phyloP scores from a whole-genome alignment of 2,113 vertebrate genomes.

The Anseranas semipalmata region DNA sequence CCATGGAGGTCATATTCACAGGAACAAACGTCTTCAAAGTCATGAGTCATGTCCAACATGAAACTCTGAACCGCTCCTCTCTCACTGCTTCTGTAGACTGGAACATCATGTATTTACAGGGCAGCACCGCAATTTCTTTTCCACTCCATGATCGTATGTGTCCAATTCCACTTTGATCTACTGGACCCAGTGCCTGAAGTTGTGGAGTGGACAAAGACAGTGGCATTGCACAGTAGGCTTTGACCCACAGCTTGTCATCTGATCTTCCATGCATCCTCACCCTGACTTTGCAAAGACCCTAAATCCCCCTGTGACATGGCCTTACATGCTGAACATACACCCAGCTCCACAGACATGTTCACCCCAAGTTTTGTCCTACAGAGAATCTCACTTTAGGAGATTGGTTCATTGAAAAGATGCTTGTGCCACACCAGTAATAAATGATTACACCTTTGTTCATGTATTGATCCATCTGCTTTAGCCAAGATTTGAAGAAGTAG shows the following conservation, averaged over 20 bases:
- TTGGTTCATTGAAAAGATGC: neutral
- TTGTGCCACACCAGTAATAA: rapidly evolving
- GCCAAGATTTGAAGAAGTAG: neutral
- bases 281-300: neutral
- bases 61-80: neutral
- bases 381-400: neutral
- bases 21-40: neutral
- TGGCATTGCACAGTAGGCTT: neutral
- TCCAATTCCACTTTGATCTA: neutral
- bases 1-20: neutral
- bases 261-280: neutral
- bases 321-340: neutral
- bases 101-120: neutral
- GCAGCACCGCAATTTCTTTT: neutral
- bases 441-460: neutral
- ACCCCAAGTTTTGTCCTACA: neutral
- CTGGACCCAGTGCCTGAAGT: neutral
- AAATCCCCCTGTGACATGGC: neutral
- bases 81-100: neutral
- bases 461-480: neutral
- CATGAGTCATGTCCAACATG: neutral
- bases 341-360: neutral
- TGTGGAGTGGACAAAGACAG: neutral
- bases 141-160: rapidly evolving
- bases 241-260: neutral